These are phyloP conservation scores for Myiopsitta monachus DNA, from an alignment of 2,113 vertebrate species.

Conservation along the genomic window DNA sequence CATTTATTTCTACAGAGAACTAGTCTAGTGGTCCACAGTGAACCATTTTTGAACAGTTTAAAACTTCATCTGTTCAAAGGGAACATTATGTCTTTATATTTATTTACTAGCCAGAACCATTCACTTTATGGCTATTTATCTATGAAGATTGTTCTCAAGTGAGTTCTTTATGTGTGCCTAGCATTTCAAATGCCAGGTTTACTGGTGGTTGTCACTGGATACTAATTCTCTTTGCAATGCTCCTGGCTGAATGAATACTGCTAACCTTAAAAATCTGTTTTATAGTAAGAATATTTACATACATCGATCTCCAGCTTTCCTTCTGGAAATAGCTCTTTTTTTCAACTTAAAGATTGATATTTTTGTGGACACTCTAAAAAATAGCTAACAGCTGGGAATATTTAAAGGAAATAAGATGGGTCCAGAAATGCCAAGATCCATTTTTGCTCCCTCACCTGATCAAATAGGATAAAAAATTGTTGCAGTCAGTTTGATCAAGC, in stretches of 20 bases:
- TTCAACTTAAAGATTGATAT: background rate
- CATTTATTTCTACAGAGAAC: background rate
- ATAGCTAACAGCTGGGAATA: background rate
- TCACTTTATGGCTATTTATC: slow-evolving; percentile 12
- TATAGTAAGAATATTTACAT: background rate
- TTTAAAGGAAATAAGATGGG: background rate
- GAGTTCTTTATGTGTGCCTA: background rate
- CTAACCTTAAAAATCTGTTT: background rate
- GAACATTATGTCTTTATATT: rapidly evolving
- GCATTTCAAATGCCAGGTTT: background rate
- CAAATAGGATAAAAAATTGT: background rate
- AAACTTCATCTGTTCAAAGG: background rate
- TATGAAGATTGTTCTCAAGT: background rate
- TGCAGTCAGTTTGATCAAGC: background rate
- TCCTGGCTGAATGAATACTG: background rate
- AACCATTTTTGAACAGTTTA: background rate
- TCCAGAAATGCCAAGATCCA: background rate
- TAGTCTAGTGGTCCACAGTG: background rate
- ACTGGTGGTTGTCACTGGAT: background rate
- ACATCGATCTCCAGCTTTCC: background rate
- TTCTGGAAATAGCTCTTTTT: background rate
- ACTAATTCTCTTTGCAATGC: background rate
- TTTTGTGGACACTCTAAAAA: background rate
- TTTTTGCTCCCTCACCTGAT: background rate
- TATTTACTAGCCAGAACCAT: slow-evolving; percentile 13